Base-by-base conservation (phyloP, 2,113 vertebrate genomes). In the Fukomys damarensis region DNA sequence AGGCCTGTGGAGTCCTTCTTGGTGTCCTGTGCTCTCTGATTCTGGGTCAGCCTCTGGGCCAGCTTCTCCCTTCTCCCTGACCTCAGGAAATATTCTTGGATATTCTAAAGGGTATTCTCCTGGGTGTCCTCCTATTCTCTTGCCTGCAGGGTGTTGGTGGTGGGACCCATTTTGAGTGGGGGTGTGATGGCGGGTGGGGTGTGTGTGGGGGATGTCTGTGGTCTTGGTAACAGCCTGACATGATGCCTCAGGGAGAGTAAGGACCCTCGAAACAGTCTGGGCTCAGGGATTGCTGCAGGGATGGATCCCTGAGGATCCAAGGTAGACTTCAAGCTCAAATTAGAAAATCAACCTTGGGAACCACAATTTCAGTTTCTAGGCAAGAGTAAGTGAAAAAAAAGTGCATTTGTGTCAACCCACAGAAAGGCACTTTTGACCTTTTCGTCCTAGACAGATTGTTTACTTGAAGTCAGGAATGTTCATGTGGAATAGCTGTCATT, bases 401-500 rank as follows among this genome's bases (percentile, higher is more conserved):
- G 58, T 81, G 96, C 65, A 89, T 96, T 96, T 97, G 82, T 94
- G 83, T 91, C 26, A 13, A 91, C 56, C 80, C 92, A 90, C 93
- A 97, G 96, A 98, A 98, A 98, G 91, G 91, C 87, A 94, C 63
- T 91, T 96, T 97, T 98, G 98, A 98, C 98, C 98, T 98, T 98
- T 98, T 98, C 98, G 98, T 98, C 98, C 98, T 98, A 94, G 11
- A 86, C 61, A 95, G 96, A 96, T 93, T 98, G 90, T 98, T 98
- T 97, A 95, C 97, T 98, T 97, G 97, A 98, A 96, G 93, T 95
- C 96, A 95, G 97, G 97, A 97, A 79, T 93, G 91, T 93, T 97
- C 96, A 72, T 85, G 89, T 95, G 95, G 98, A 97, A 96, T 89
- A 96, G 97, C 83, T 92, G 96, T 95, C 98, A 97, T 98, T 98